A percentile compares a stretch with the other conserved stretches of the same genome.
Evolutionary conservation across 2,113 vertebrate genomes (phyloP).

Genomic region (Emydocephalus ijimae): DNA sequence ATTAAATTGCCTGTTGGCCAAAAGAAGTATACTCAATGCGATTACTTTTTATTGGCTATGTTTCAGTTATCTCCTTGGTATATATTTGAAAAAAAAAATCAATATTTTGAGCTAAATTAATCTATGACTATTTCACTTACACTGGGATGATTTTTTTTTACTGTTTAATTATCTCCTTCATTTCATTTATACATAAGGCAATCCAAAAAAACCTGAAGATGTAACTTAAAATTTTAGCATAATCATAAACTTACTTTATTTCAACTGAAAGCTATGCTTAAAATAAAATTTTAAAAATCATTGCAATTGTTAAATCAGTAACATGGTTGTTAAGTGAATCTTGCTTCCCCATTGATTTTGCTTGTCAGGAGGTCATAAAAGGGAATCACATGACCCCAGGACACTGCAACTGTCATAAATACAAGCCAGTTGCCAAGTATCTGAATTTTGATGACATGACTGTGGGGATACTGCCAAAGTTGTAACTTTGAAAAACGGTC

Average conservation of each 20-base stretch:
- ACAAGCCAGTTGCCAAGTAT: not conserved
- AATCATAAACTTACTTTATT: constrained; percentile 11
- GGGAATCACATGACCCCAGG: too few species aligned
- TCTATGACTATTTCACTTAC: constrained; percentile 28
- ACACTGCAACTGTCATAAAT: not conserved
- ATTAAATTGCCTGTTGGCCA: not conserved
- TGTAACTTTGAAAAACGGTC: not conserved
- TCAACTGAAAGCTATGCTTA: not conserved
- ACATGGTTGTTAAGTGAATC: too few species aligned
- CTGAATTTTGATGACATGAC: not conserved
- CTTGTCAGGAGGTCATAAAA: too few species aligned
- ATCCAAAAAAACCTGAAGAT: constrained; percentile 23
- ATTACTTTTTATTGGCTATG: not conserved
- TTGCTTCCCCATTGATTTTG: too few species aligned
- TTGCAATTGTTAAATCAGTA: too few species aligned
- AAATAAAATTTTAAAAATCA: not conserved
- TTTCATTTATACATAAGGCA: constrained; percentile 24
- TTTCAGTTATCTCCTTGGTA: not conserved
- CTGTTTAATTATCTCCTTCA: constrained; percentile 40
- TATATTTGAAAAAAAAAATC: not conserved
- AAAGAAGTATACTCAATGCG: not conserved
- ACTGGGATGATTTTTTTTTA: constrained; percentile 2
- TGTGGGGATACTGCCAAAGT: not conserved
- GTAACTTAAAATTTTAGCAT: constrained; percentile 26
- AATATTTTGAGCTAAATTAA: constrained; percentile 3